A percentile compares a stretch with the other conserved stretches of the same genome.
phyloP scores from a whole-genome alignment of 1,140 invertebrate species.

The Pectinophora gossypiella region DNA sequence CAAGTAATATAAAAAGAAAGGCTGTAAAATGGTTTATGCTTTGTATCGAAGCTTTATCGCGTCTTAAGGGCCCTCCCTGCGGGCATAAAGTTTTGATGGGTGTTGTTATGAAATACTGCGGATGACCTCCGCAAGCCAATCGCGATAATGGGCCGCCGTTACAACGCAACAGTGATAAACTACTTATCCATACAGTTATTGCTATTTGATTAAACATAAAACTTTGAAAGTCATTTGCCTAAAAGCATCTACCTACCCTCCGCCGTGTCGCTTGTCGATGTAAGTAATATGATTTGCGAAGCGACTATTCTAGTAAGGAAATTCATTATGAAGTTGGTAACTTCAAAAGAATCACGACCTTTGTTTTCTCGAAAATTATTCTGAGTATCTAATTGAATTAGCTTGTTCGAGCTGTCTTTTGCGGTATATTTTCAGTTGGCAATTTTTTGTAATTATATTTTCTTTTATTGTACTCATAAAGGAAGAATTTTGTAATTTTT shows the following conservation, averaged over 20 bases:
- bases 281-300: too few relatives aligned
- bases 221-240: neutral
- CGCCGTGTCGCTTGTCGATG: too few relatives aligned
- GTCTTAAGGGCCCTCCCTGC: neutral
- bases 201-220: constrained; percentile 3
- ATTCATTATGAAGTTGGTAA: neutral
- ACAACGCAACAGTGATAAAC: constrained; percentile 1
- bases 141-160: neutral
- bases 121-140: neutral
- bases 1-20: constrained; percentile 1
- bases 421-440: neutral
- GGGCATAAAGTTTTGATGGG: constrained; percentile 4
- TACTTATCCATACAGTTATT: neutral
- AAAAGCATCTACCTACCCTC: neutral
- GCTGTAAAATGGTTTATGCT: constrained; percentile 1
- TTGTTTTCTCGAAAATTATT: neutral
- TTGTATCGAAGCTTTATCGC: neutral
- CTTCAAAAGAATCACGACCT: neutral
- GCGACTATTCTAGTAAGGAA: neutral
- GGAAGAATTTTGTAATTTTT: too few relatives aligned
- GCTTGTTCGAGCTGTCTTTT: neutral
- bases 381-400: neutral
- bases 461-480: neutral
- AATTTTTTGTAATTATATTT: neutral
- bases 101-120: neutral